A percentile compares a stretch with the other conserved stretches of the same genome.
Evolutionary conservation across 2,113 vertebrate species (phyloP).

Genomic region (Lamprologus tigripictilis): DNA sequence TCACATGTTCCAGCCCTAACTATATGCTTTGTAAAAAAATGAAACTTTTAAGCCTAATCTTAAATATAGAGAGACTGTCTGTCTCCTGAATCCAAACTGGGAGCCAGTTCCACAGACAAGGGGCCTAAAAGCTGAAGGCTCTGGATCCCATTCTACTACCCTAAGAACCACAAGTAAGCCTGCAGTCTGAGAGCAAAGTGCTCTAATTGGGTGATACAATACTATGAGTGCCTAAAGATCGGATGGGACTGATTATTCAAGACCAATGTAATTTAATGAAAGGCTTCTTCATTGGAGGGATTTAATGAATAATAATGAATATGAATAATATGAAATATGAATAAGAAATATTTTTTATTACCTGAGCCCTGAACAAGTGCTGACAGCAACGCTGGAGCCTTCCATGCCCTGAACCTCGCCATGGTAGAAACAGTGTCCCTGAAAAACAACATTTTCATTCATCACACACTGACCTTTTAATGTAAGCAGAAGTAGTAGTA

Average conservation of each 20-base stretch:
- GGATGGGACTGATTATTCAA: neutral
- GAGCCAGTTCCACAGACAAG: neutral
- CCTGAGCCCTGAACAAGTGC: slow-evolving; percentile 86
- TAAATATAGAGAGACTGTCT: neutral
- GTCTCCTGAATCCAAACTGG: neutral
- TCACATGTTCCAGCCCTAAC: neutral
- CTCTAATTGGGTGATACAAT: neutral
- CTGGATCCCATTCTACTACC: neutral
- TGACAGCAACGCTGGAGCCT: slow-evolving; percentile 80
- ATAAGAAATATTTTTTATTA: slow-evolving; percentile 51
- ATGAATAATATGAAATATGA: neutral
- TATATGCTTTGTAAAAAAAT: neutral
- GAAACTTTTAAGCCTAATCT: neutral
- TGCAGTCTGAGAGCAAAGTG: neutral
- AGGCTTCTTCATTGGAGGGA: neutral
- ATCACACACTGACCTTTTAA: neutral
- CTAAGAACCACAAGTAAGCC: neutral
- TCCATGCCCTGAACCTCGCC: slow-evolving; percentile 75
- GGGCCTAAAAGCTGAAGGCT: neutral
- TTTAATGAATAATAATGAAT: neutral
- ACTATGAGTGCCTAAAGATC: neutral
- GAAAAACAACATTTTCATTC: slow-evolving; percentile 35
- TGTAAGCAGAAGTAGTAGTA: neutral
- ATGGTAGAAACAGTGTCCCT: slow-evolving; percentile 94
- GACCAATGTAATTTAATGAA: neutral